phyloP scores from a whole-genome alignment of 2,113 vertebrate genomes.

The Mirza zaza region DNA sequence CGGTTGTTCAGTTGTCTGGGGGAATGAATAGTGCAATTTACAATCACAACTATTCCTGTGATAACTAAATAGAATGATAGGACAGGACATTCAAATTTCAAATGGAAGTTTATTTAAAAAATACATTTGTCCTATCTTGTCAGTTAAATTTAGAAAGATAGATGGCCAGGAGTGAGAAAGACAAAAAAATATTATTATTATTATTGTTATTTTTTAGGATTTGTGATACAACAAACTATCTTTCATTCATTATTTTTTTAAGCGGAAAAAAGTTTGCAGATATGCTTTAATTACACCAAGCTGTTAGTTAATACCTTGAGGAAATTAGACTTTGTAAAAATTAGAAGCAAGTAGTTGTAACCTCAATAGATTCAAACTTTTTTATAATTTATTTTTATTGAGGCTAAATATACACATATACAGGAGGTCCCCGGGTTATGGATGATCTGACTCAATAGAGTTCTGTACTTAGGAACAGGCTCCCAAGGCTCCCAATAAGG shows the following conservation, averaged over 20 bases:
- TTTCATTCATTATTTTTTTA: background rate
- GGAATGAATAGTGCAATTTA: background rate
- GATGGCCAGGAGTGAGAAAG: background rate
- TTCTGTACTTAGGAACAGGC: too few relatives aligned
- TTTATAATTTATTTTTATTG: background rate
- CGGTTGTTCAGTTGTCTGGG: background rate
- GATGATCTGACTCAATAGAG: too few relatives aligned
- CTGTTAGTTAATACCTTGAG: background rate
- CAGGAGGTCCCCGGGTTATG: too few relatives aligned
- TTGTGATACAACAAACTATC: background rate
- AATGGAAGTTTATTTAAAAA: background rate
- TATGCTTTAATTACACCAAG: constrained; percentile 12
- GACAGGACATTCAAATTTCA: background rate
- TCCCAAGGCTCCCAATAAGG: too few relatives aligned
- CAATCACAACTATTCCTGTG: background rate
- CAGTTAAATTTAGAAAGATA: background rate
- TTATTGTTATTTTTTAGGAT: too few relatives aligned
- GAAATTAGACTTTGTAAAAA: constrained; percentile 28
- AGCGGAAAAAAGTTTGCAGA: background rate
- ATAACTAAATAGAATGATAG: background rate
- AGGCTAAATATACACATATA: too few relatives aligned
- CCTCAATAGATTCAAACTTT: background rate
- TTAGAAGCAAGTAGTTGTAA: constrained; percentile 20
- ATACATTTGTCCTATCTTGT: background rate
- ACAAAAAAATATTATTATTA: too few relatives aligned